Conservation (phyloP, 2,113 vertebrate species). For the Thunnus thynnus region DNA sequence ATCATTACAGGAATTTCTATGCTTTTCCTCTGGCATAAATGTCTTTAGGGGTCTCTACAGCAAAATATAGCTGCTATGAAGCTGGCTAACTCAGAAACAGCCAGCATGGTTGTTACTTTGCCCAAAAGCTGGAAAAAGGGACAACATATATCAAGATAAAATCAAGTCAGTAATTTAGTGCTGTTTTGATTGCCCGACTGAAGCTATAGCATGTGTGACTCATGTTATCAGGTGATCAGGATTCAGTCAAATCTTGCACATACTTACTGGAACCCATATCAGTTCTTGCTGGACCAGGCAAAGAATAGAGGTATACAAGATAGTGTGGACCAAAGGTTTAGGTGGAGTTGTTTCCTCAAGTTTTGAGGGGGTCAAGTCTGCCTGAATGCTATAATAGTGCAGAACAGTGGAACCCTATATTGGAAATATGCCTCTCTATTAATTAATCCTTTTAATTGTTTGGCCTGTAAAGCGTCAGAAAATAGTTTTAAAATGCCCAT, state of each 20-base stretch:
- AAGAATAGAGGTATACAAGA: not conserved
- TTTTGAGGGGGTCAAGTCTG: not conserved
- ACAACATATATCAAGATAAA: conserved; percentile 9
- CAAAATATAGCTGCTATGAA: not conserved
- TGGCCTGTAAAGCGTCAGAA: too few species aligned
- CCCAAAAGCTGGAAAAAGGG: not conserved
- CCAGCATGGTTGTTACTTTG: not conserved
- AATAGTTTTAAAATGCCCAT: too few species aligned
- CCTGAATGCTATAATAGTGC: not conserved
- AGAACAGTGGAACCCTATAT: not conserved
- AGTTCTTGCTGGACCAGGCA: not conserved
- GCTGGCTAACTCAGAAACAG: not conserved
- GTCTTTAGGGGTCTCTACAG: not conserved
- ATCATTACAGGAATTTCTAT: not conserved
- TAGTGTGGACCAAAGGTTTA: not conserved
- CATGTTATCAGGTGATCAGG: conserved; percentile 10
- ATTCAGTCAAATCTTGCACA: conserved; percentile 12
- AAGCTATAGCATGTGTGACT: not conserved
- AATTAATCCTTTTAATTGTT: not conserved
- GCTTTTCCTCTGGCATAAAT: not conserved
- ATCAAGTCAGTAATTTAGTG: conserved; percentile 16
- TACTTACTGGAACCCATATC: not conserved
- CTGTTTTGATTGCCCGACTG: conserved; percentile 27
- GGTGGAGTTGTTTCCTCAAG: not conserved
- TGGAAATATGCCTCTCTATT: not conserved